phyloP scores from a whole-genome alignment of 2,113 vertebrate species.

The Lepisosteus osseus region DNA sequence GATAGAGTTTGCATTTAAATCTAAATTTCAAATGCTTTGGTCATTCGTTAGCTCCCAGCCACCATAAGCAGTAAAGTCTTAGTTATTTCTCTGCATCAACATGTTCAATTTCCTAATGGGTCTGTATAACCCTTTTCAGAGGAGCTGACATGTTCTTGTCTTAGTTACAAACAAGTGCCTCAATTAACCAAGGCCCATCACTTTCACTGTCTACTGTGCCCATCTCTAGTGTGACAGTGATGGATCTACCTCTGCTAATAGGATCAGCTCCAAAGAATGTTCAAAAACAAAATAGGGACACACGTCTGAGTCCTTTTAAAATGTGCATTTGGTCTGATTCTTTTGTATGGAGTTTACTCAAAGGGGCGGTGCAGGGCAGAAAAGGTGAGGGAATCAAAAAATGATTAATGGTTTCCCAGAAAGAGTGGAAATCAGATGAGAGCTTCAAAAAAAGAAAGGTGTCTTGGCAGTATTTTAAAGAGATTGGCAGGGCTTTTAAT shows the following conservation, averaged over 20 bases:
- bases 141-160: too few relatives aligned
- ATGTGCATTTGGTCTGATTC: constrained; percentile 29
- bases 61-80: too few relatives aligned
- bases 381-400: constrained; percentile 39
- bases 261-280: constrained; percentile 42
- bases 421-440: constrained; percentile 13
- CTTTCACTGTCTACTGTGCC: constrained; percentile 37
- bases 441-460: constrained; percentile 23
- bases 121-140: too few relatives aligned
- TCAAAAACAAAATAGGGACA: constrained; percentile 35
- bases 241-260: constrained; percentile 62
- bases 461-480: constrained; percentile 17
- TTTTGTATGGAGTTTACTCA: constrained; percentile 47
- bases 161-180: too few relatives aligned
- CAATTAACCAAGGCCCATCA: background rate
- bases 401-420: constrained; percentile 63
- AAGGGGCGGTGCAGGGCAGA: constrained; percentile 27
- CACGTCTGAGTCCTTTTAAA: constrained; percentile 12
- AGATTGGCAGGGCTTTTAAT: constrained; percentile 21
- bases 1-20: too few relatives aligned
- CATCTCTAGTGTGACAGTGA: constrained; percentile 62
- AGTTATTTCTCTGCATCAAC: too few relatives aligned
- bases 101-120: too few relatives aligned
- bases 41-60: too few relatives aligned
- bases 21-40: too few relatives aligned